Evolutionary conservation across 2,888 invertebrate species (phyloP).

Genomic region (Cephus pygmeus): DNA sequence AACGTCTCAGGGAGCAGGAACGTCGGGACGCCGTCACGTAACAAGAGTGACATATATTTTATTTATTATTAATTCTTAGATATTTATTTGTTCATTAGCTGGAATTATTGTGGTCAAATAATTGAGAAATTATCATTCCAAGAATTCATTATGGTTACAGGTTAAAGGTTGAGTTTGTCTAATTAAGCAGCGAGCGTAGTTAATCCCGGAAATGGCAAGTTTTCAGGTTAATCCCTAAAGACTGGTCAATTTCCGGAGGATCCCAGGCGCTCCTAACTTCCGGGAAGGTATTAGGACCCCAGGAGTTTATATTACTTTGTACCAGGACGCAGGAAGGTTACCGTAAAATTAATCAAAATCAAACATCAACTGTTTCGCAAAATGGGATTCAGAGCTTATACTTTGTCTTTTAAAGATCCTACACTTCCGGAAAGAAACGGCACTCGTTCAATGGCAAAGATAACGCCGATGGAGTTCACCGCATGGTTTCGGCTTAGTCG

Average conservation of each 20-base stretch:
- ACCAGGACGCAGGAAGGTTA: neutral
- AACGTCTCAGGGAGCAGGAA: neutral
- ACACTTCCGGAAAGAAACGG: neutral
- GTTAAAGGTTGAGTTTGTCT: neutral
- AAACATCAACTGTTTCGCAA: neutral
- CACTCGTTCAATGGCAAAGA: neutral
- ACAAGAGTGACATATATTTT: neutral
- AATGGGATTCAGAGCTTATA: neutral
- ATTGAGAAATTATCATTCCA: neutral
- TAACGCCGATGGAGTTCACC: neutral
- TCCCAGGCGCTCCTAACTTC: neutral
- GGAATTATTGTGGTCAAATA: neutral
- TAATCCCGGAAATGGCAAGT: neutral
- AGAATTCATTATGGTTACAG: neutral
- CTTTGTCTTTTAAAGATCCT: neutral
- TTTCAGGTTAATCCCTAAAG: neutral
- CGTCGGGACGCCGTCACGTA: neutral
- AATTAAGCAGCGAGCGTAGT: neutral
- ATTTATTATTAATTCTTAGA: neutral
- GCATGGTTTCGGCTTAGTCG: conserved; percentile 11
- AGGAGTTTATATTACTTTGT: neutral
- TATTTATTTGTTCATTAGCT: neutral
- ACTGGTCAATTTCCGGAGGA: neutral
- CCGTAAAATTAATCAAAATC: neutral
- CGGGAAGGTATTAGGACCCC: neutral